Percentiles rank a stretch among this genome's conserved stretches.
phyloP scores from a whole-genome alignment of 1,140 invertebrate genomes.

The Papilio machaon region DNA sequence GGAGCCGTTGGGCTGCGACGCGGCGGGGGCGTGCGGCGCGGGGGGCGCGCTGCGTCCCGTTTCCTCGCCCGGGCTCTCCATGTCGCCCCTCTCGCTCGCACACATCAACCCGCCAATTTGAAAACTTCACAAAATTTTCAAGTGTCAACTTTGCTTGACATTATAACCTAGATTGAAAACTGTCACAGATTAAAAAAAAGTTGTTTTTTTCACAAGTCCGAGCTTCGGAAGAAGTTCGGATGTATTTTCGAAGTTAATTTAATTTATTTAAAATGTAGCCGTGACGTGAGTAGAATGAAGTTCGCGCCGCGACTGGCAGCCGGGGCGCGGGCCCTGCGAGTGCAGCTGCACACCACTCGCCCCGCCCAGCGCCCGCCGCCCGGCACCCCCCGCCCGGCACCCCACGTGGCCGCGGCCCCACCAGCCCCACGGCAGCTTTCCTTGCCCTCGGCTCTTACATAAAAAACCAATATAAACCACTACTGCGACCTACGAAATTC shows the following conservation, averaged over 20 bases:
- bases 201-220: constrained; percentile 5
- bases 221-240: constrained; percentile 23
- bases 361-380: constrained; percentile 66
- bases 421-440: constrained; percentile 52
- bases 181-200: constrained; percentile 26
- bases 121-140: constrained; percentile 67
- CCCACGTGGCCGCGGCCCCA: constrained; percentile 58
- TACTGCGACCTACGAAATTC: constrained; percentile 50
- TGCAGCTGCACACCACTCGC: constrained; percentile 67
- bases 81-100: constrained; percentile 74
- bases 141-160: constrained; percentile 41
- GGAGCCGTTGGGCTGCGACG: constrained; percentile 69
- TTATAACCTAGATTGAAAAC: constrained; percentile 20
- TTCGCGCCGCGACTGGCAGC: constrained; percentile 70
- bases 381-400: constrained; percentile 52
- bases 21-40: constrained; percentile 59
- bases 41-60: constrained; percentile 69
- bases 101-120: constrained; percentile 77
- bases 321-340: constrained; percentile 55
- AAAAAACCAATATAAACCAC: constrained; percentile 73
- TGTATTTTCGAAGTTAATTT: constrained; percentile 45
- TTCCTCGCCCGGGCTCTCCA: constrained; percentile 78
- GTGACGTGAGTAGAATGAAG: constrained; percentile 62
- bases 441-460: constrained; percentile 62
- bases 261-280: constrained; percentile 46